A percentile compares a stretch with the other conserved stretches of the same genome.
These are phyloP conservation scores for Mesitornis unicolor DNA, from an alignment of 2,113 vertebrate genomes.

Conservation along the genomic window DNA sequence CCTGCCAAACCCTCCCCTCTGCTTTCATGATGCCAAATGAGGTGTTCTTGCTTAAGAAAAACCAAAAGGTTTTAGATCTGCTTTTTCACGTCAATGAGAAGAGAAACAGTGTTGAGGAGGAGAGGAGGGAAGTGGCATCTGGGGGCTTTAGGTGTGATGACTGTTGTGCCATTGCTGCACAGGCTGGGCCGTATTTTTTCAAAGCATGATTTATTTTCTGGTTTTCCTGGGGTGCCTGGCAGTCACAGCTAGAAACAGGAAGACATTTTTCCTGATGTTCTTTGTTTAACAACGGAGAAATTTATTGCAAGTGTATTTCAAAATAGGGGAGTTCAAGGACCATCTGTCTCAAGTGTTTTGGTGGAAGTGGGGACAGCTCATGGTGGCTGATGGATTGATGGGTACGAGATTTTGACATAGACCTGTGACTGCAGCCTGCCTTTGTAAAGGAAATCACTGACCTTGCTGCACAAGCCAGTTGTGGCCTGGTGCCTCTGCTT, in stretches of 20 bases:
- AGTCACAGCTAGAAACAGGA: background rate
- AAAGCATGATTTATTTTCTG: background rate
- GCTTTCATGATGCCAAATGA: accelerated
- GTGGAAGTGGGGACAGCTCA: background rate
- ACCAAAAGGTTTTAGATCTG: background rate
- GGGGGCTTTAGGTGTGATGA: background rate
- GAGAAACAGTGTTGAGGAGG: background rate
- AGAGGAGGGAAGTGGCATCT: background rate
- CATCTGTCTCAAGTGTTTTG: background rate
- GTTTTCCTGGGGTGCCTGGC: background rate
- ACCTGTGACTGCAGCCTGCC: background rate
- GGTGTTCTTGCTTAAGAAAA: background rate
- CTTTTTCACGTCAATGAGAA: background rate
- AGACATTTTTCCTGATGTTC: background rate
- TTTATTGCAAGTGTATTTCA: background rate
- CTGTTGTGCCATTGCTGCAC: background rate
- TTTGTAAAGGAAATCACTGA: background rate
- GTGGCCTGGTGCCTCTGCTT: background rate
- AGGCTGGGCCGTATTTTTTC: background rate
- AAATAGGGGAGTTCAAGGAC: background rate
- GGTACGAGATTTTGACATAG: background rate
- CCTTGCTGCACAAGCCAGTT: background rate
- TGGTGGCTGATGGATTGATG: background rate
- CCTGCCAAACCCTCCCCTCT: background rate
- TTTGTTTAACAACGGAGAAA: background rate